Evolutionary conservation across 2,113 vertebrate species (phyloP), one percentile per base, ranked within the genome.

Genomic region (Engystomops pustulosus): DNA sequence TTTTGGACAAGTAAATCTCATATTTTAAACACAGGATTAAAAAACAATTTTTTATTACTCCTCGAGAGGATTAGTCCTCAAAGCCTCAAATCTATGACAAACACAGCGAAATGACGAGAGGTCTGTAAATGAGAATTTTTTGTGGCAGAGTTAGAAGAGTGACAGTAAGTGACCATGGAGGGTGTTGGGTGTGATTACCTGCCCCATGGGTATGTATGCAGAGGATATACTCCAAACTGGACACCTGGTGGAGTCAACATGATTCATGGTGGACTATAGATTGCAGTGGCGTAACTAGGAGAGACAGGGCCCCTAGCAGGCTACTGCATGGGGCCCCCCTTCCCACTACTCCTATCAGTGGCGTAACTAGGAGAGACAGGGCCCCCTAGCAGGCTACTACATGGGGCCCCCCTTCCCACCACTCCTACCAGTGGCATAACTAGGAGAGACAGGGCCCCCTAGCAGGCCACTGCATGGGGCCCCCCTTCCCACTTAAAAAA

Each of bases 21-120:
- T 95, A 95, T 95, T 95, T 93, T 93, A 94, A 96, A 96, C 92
- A 95, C 90, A 92, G 94, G 95, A 95, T 96, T 96, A 96, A 94
- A 91, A 49, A 32, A 94, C 91, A 47, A 36, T 91, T 91, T 92
- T 95, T 95, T 96, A 95, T 96, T 96, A 96, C 92, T 94, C 92
- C 89, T 90, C 90, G 84, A 84, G 69, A 44, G 89, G 95, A 96
- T 96, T 96, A 96, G 85, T 82, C 71, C 78, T 89, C 87, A 93
- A 95, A 95, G 90, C 93, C 91, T 58, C 85, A 12, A 93, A 93
- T 89, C 92, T 92, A 92, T 92, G 91, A 87, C 2, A 86, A 90
- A 88, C 38, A 44, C 79, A 55, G 85, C 80, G 71, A 90, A 91
- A 89, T 85, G 86, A 88, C 88, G 86, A 69, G 79, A 89, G 89